These are phyloP conservation scores for Gallinago media DNA, from an alignment of 2,113 vertebrate genomes.

Conservation along the genomic window DNA sequence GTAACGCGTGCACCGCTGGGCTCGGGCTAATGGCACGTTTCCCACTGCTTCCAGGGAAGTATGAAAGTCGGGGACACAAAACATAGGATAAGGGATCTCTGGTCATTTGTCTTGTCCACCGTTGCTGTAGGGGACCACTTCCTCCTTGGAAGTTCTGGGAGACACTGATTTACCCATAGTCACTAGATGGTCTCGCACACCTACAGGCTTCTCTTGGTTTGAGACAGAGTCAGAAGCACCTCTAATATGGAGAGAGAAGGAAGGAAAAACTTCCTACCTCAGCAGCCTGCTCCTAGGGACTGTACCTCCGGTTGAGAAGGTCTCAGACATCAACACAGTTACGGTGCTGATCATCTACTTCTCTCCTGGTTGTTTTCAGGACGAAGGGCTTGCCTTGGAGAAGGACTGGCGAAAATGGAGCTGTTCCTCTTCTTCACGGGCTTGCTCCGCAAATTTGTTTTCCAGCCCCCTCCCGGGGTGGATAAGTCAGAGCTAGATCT, in stretches of 20 bases:
- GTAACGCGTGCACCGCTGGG: neutral
- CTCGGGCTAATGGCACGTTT: neutral
- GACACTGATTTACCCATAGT: neutral
- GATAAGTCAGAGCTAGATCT: slow-evolving; percentile 75
- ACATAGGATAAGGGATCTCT: neutral
- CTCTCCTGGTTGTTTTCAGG: slow-evolving; percentile 60
- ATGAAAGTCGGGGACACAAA: neutral
- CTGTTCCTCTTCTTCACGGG: slow-evolving; percentile 81
- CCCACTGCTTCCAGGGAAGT: neutral
- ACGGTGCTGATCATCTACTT: neutral
- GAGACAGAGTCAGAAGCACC: neutral
- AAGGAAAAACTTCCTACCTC: neutral
- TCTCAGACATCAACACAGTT: neutral
- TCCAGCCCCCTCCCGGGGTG: slow-evolving; percentile 72
- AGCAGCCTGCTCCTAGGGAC: neutral
- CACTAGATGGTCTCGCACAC: neutral
- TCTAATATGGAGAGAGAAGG: neutral
- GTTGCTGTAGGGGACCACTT: neutral
- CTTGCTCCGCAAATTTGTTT: slow-evolving; percentile 77
- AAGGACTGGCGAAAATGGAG: slow-evolving; percentile 82
- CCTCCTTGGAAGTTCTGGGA: neutral
- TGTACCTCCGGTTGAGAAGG: neutral
- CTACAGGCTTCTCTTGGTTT: neutral
- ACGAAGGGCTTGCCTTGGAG: slow-evolving; percentile 74
- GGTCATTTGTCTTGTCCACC: neutral